Evolutionary conservation across 1,140 invertebrate genomes (phyloP), one percentile per base, ranked within the genome.

Genomic region (Homarus americanus): DNA sequence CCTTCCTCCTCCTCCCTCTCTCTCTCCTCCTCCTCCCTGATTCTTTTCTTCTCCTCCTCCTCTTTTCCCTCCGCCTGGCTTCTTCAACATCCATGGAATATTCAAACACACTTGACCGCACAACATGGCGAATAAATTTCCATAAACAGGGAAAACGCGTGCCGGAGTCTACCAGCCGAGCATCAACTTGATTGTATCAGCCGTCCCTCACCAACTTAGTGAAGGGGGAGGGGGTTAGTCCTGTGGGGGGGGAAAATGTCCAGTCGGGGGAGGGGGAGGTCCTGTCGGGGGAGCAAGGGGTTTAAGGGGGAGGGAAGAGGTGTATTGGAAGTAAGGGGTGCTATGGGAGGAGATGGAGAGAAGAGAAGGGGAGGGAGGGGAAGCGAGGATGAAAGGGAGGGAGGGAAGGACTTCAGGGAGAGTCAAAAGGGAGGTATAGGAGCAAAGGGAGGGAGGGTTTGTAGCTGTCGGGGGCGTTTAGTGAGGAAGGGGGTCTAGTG

Each of bases 31-130:
- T n/a, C 32, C 36, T 20, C 36, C 44, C 82, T 41, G 38, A 38
- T 28, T 75, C n/a, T 53, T 28, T 66, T 38, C 79, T 20, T 40
- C 49, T 66, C 28, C 41, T 9, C 63, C 69, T 15, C 34, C 36
- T 3, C 32, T 34, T 10, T 32, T n/a, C 34, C 15, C 38, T 12
- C 24, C 36, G 87, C 32, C 78, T 75, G 72, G 44, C 80, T 90
- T 82, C 84, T 80, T 90, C 80, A 82, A 90, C 87, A 90, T 90
- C 84, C 87, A 90, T 90, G 87, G 87, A 90, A 90, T 90, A 90
- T 90, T 90, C 87, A 90, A 90, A 89, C 87, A 58, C 87, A 89
- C 87, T 89, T 89, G 87, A 89, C 87, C 87, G 79, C 87, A 89
- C 87, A 89, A 89, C 87, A 89, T 89, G 87, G 87, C 40, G 87